Evolutionary conservation across 1,140 invertebrate species (phyloP), one percentile per base, ranked within the genome.

Genomic region (Venturia canescens): DNA sequence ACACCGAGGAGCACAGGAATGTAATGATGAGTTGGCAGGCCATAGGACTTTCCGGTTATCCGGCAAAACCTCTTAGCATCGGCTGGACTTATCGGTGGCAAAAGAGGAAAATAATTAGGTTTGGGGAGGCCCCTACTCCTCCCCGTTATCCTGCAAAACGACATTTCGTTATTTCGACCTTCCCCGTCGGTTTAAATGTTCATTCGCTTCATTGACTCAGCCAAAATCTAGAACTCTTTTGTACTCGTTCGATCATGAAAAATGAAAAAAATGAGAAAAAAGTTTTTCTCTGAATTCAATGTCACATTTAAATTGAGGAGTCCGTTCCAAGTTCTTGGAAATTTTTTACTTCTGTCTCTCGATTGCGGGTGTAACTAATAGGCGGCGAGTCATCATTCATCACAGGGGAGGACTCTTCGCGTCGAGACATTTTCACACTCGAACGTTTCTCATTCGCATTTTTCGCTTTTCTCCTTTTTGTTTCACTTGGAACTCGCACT

Each of bases 141-240:
- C 44, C 96, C 96, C 44, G 96, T 97, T 80, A 97, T 97, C 89
- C 96, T 94, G 91, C 96, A 97, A 88, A 94, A 96, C 67, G 95
- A 95, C 93, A 95, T 94, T 60, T 11, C 31, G 16, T 6, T 38
- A 38, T 53, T 78, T 34, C 16, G 15, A n/a, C n/a, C n/a, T 70
- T n/a, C 67, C 67, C 60, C n/a, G 13, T 44, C 72, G 15, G 71
- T 38, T 77, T 72, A 76, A 76, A 76, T 31, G 44, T 77, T 76
- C 3, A n/a, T 69, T 80, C 31, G 31, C 34, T 34, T 80, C 79
- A 74, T 78, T 50, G 74, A 74, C 78, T 13, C 26, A 9, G 31
- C 16, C 31, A 38, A 70, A 11, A 44, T 44, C 7, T 4, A 11
- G 15, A 15, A 23, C 21, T 29, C 13, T 26, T 66, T 27, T 27